A percentile compares a stretch with the other conserved stretches of the same genome.
Evolutionary conservation across 1,140 invertebrate genomes (phyloP).

Genomic region (Drosophila serrata): DNA sequence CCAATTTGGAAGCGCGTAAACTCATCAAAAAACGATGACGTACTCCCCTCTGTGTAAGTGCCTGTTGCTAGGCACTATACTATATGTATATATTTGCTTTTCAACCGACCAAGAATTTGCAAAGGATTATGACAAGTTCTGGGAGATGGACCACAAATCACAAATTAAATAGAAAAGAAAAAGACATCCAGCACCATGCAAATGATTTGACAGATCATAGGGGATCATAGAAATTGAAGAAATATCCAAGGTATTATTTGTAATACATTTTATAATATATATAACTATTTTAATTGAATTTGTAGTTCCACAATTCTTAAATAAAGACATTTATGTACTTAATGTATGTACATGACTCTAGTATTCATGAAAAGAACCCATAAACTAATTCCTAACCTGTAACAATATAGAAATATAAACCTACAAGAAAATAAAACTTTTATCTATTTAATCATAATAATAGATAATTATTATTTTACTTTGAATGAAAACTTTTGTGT

Average conservation of each 20-base stretch:
- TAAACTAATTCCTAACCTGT: too few species aligned
- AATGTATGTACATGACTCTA: too few species aligned
- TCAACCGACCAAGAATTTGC: neutral
- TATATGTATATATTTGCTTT: neutral
- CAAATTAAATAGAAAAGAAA: neutral
- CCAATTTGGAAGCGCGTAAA: conserved; percentile 22
- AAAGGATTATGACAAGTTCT: conserved; percentile 8
- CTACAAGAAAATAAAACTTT: too few species aligned
- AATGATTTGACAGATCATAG: neutral
- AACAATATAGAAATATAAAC: neutral
- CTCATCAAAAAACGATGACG: conserved; percentile 32
- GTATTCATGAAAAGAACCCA: neutral
- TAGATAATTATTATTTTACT: too few species aligned
- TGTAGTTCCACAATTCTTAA: neutral
- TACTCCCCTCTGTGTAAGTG: conserved; percentile 20
- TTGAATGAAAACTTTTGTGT: too few species aligned
- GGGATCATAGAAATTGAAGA: neutral
- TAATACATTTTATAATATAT: neutral
- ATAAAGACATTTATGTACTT: too few species aligned
- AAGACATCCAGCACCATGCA: neutral
- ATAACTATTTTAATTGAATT: too few species aligned
- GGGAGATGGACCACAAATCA: conserved; percentile 5
- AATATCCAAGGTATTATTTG: neutral
- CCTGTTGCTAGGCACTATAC: conserved; percentile 38
- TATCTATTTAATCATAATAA: too few species aligned